Evolutionary conservation across 2,888 invertebrate species (phyloP).

Genomic region (Boloria euphrosyne): DNA sequence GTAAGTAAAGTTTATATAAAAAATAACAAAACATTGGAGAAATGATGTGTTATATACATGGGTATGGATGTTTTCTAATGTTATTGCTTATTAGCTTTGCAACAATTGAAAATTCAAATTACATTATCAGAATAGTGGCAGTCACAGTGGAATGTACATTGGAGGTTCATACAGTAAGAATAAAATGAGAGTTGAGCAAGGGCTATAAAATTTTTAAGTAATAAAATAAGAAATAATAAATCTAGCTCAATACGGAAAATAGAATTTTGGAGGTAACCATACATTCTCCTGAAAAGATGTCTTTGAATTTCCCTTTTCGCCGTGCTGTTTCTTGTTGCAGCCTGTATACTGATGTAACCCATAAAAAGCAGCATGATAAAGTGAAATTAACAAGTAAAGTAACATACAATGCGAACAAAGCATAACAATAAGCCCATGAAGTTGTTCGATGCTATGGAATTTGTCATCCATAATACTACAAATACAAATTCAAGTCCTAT

Average conservation of each 20-base stretch:
- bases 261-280: conserved; percentile 83
- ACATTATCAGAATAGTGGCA: not conserved
- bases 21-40: not conserved
- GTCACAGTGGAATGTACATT: conserved; percentile 10
- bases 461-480: conserved; percentile 61
- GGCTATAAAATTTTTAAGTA: conserved; percentile 21
- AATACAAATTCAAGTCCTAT: conserved; percentile 50
- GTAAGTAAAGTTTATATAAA: not conserved
- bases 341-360: conserved; percentile 88
- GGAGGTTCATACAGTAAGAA: conserved; percentile 3
- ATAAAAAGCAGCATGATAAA: conserved; percentile 85
- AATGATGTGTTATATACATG: conserved; percentile 24
- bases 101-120: conserved; percentile 7
- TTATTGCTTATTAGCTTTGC: conserved; percentile 2
- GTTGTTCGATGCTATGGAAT: conserved; percentile 66
- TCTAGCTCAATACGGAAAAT: conserved; percentile 77
- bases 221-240: conserved; percentile 47
- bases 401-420: conserved; percentile 74
- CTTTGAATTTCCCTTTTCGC: conserved; percentile 93
- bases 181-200: conserved; percentile 17
- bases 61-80: conserved; percentile 18
- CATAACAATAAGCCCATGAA: conserved; percentile 72
- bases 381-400: conserved; percentile 79
- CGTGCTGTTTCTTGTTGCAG: conserved; percentile 89
- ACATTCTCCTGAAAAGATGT: conserved; percentile 92